These are phyloP conservation scores for Pseudotriccus pelzelni DNA, from an alignment of 2,797 vertebrate genomes.

Conservation along the genomic window DNA sequence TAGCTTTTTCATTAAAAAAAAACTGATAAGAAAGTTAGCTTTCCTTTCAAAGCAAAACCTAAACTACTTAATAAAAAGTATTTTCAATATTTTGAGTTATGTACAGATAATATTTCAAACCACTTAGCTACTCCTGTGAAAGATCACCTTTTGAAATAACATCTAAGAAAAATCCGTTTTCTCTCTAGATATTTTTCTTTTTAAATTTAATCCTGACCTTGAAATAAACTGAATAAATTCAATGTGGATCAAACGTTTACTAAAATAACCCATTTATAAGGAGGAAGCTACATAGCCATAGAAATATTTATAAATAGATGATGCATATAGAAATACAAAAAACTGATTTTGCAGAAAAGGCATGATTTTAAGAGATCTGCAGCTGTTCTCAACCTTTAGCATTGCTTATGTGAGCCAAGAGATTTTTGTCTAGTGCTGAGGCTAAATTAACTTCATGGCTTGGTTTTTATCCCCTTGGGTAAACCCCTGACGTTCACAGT, in stretches of 20 bases:
- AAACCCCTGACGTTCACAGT: slow-evolving; percentile 18
- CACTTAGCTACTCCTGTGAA: background rate
- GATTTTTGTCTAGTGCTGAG: slow-evolving; percentile 68
- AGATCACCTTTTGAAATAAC: background rate
- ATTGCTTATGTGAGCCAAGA: slow-evolving; percentile 67
- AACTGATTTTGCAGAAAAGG: slow-evolving; percentile 72
- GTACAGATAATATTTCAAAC: background rate
- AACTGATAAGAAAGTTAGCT: background rate
- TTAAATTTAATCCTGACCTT: slow-evolving; percentile 25
- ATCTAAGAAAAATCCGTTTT: background rate
- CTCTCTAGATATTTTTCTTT: background rate
- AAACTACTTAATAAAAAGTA: background rate
- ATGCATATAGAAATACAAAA: slow-evolving; percentile 57
- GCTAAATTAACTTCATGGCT: slow-evolving; percentile 72
- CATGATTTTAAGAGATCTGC: slow-evolving; percentile 73
- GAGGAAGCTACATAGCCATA: slow-evolving; percentile 43
- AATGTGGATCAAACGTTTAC: slow-evolving; percentile 1
- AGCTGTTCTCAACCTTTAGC: slow-evolving; percentile 74
- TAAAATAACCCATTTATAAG: slow-evolving; percentile 40
- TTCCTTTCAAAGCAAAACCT: background rate
- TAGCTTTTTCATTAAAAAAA: background rate
- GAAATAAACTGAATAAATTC: slow-evolving; percentile 18
- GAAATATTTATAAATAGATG: slow-evolving; percentile 69
- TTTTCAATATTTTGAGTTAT: background rate
- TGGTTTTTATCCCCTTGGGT: slow-evolving; percentile 59